Evolutionary conservation across 1,140 invertebrate species (phyloP), one percentile per base, ranked within the genome.

Genomic region (Procambarus virginalis): DNA sequence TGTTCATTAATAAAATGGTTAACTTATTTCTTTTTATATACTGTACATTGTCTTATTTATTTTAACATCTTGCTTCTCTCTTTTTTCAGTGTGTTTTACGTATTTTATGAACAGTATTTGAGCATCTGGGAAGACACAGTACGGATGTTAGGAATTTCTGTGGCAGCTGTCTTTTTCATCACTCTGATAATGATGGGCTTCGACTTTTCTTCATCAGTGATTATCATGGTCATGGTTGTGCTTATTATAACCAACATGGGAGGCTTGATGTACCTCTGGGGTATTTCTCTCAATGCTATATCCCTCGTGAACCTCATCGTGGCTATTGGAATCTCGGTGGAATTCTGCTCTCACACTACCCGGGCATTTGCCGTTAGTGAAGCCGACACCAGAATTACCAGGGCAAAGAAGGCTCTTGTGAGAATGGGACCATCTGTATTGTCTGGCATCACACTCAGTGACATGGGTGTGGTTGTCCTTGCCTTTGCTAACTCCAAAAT

Each of bases 231-330:
- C 5, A 97, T 96, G 46, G 96, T 98, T 12, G 89, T 95, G 0
- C 96, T 98, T 95, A 98, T 99, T 82, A 93, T 98, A 0, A 93
- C 97, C 3, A 96, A 98, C 93, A 95, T 99, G 94, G 95, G 96
- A 92, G 98, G 97, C 48, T 93, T 98, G 45, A 99, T 99, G 98
- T 98, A 97, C 94, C 95, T 96, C 90, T 98, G 97, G 97, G 95
- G 95, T 93, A 98, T 99, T 76, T 95, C 96, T 6, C 94, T 99
- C 5, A 99, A 99, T 94, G 98, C 98, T 22, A 95, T 99, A 0
- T 98, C 98, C 0, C 94, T 98, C n/a, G 97, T 99, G 1, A 99
- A 99, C 95, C 95, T 99, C 87, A 97, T 99, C 82, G 99, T 99
- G 98, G 95, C 97, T 91, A 96, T 98, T 86, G 98, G 98, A 93